Conservation (phyloP, 2,113 vertebrate species). For the Prolemur simus region DNA sequence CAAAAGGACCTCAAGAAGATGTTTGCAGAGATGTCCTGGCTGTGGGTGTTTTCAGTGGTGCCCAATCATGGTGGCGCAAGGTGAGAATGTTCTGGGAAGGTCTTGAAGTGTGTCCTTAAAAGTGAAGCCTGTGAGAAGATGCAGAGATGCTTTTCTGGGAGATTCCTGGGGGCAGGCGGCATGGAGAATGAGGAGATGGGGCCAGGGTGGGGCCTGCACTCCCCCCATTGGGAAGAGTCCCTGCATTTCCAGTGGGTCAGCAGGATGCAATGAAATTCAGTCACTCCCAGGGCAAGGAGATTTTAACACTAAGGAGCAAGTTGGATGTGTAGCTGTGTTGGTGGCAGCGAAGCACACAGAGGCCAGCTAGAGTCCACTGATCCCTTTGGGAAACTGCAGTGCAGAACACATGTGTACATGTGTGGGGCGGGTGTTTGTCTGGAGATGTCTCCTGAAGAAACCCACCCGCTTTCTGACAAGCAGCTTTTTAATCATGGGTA, state of each 20-base stretch:
- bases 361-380: too few species aligned
- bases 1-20: neutral
- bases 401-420: neutral
- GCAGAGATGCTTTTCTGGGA: too few species aligned
- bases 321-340: neutral
- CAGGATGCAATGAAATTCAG: neutral
- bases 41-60: neutral
- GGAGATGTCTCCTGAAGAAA: neutral
- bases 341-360: neutral
- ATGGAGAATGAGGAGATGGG: too few species aligned
- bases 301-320: neutral
- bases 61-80: neutral
- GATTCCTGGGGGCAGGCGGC: neutral
- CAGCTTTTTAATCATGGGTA: neutral
- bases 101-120: neutral
- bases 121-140: neutral
- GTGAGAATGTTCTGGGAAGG: neutral
- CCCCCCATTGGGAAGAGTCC: neutral
- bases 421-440: too few species aligned
- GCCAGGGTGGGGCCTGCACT: rapidly evolving
- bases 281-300: neutral
- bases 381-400: neutral
- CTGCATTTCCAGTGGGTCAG: neutral
- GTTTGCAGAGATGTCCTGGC: neutral
- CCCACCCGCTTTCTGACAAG: neutral